These are phyloP conservation scores for Calliphora vomitoria DNA, from an alignment of 2,888 invertebrate genomes.

Conservation along the genomic window DNA sequence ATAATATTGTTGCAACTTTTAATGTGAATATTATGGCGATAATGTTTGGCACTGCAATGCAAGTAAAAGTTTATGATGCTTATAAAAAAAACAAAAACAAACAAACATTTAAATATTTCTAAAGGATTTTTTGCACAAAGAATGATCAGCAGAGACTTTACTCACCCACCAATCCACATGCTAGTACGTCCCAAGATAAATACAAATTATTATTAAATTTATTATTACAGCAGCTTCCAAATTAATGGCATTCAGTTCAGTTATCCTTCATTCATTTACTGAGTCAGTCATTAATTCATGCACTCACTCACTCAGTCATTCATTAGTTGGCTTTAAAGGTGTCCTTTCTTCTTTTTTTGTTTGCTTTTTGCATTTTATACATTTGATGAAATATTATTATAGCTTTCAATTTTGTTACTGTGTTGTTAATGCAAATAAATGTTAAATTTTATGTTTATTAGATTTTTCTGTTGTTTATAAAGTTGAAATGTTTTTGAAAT, in stretches of 20 bases:
- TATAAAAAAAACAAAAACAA: conserved; percentile 5
- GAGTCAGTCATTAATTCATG: conserved; percentile 53
- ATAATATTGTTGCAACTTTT: conserved; percentile 65
- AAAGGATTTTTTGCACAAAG: conserved; percentile 48
- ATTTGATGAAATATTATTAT: conserved; percentile 69
- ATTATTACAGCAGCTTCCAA: conserved; percentile 33
- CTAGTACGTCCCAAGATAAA: conserved; percentile 30
- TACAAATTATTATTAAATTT: conserved; percentile 63
- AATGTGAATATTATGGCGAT: conserved; percentile 63
- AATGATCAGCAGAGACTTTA: conserved; percentile 32
- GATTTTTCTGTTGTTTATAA: conserved; percentile 72
- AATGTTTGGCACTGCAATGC: conserved; percentile 43
- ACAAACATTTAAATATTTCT: conserved; percentile 38
- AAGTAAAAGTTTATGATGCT: conserved; percentile 62
- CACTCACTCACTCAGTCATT: conserved; percentile 38
- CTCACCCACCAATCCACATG: neutral
- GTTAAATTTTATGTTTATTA: conserved; percentile 76
- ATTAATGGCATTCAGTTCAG: conserved; percentile 21
- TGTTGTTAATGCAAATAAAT: conserved; percentile 74
- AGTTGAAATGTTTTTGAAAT: conserved; percentile 64
- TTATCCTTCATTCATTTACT: conserved; percentile 16
- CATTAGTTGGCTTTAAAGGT: conserved; percentile 62
- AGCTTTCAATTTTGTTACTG: conserved; percentile 6
- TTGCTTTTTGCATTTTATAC: conserved; percentile 15
- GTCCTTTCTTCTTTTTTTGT: conserved; percentile 28